These are phyloP conservation scores for Styela plicata DNA, from an alignment of 23 tunicate species.

Conservation along the genomic window DNA sequence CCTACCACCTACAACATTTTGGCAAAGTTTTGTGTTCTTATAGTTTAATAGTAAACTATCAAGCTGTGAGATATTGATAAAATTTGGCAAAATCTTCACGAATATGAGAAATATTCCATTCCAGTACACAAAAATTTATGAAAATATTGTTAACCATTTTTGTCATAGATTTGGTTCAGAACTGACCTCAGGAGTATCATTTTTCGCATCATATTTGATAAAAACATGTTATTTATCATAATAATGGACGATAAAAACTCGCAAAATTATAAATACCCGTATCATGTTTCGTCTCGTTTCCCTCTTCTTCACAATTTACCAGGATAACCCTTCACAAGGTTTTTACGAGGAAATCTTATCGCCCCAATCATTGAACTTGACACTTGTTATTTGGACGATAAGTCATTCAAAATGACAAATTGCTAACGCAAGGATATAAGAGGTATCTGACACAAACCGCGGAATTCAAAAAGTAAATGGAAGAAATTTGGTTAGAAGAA, in stretches of 20 bases:
- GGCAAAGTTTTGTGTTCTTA: too few species aligned
- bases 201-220: neutral
- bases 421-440: too few species aligned
- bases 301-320: neutral
- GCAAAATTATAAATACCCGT: neutral
- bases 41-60: neutral
- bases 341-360: neutral
- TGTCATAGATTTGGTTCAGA: too few species aligned
- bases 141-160: too few species aligned
- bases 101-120: neutral
- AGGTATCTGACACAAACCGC: too few species aligned
- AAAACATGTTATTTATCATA: neutral
- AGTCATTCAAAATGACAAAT: neutral
- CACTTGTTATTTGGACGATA: neutral
- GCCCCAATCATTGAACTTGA: neutral
- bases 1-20: too few species aligned
- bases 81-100: neutral
- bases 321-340: neutral
- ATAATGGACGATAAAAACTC: neutral
- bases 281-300: neutral
- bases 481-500: neutral
- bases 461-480: too few species aligned
- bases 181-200: neutral
- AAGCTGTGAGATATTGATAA: neutral
- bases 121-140: too few species aligned